Percentiles rank a stretch among this genome's conserved stretches.
phyloP scores from a whole-genome alignment of 2,888 invertebrate genomes.

The Troilus luridus region DNA sequence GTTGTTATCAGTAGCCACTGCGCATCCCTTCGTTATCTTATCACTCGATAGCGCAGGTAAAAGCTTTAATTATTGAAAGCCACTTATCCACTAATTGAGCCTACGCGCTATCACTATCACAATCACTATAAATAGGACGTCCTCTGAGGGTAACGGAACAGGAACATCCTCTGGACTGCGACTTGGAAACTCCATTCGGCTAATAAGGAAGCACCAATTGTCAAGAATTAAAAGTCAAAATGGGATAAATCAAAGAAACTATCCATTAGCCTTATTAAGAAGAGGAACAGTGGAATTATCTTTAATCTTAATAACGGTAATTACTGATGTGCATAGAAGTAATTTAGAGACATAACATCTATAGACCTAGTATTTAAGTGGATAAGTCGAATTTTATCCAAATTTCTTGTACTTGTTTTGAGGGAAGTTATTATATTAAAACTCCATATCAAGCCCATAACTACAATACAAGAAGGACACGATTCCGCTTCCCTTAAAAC shows the following conservation, averaged over 20 bases:
- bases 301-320: too few relatives aligned
- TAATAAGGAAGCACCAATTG: slow-evolving; percentile 17
- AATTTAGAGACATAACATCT: too few relatives aligned
- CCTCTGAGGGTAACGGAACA: neutral
- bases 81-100: slow-evolving; percentile 8
- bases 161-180: neutral
- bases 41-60: slow-evolving; percentile 8
- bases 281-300: neutral
- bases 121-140: neutral
- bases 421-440: too few relatives aligned
- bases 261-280: neutral
- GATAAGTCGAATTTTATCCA: too few relatives aligned
- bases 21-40: slow-evolving; percentile 1
- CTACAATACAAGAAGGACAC: too few relatives aligned
- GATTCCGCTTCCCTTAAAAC: too few relatives aligned
- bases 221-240: neutral
- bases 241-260: neutral
- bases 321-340: too few relatives aligned
- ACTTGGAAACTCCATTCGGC: neutral
- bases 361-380: too few relatives aligned
- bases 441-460: too few relatives aligned
- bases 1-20: neutral
- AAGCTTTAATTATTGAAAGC: slow-evolving; percentile 38
- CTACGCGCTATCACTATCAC: neutral
- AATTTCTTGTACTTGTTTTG: too few relatives aligned